Conservation (phyloP, 2,113 vertebrate genomes). For the Alectura lathami region DNA sequence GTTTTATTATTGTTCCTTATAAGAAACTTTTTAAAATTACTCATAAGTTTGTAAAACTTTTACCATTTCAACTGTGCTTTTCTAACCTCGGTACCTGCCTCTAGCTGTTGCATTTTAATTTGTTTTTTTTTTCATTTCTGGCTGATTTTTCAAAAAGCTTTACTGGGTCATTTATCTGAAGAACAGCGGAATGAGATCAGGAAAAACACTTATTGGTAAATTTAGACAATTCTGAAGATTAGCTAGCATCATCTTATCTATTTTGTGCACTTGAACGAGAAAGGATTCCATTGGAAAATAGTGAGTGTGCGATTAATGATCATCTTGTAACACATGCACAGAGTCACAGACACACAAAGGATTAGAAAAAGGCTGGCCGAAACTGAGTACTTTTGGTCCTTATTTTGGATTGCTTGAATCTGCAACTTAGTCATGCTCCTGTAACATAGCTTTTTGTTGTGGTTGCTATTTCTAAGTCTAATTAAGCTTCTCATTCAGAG, state of each 20-base stretch:
- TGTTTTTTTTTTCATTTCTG: neutral
- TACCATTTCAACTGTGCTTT: neutral
- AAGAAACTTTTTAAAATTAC: neutral
- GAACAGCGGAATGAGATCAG: neutral
- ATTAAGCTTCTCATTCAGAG: neutral
- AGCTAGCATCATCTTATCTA: neutral
- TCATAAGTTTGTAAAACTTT: neutral
- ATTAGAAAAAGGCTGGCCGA: neutral
- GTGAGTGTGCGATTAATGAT: neutral
- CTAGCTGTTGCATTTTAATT: neutral
- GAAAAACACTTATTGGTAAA: constrained; percentile 1
- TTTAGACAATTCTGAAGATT: neutral
- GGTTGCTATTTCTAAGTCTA: neutral
- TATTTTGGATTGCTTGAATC: neutral
- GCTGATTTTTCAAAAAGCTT: neutral
- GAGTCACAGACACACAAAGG: too few species aligned
- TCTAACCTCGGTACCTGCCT: neutral
- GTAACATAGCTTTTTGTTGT: neutral
- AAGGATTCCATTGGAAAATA: neutral
- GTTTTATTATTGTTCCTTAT: neutral
- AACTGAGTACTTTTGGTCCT: neutral
- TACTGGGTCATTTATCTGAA: constrained; percentile 1
- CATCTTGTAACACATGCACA: neutral
- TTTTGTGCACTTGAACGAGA: neutral
- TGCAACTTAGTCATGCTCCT: neutral